Percentiles rank a stretch among this genome's conserved stretches.
Evolutionary conservation across 1,140 invertebrate genomes (phyloP).

Genomic region (Drosophila aff.): DNA sequence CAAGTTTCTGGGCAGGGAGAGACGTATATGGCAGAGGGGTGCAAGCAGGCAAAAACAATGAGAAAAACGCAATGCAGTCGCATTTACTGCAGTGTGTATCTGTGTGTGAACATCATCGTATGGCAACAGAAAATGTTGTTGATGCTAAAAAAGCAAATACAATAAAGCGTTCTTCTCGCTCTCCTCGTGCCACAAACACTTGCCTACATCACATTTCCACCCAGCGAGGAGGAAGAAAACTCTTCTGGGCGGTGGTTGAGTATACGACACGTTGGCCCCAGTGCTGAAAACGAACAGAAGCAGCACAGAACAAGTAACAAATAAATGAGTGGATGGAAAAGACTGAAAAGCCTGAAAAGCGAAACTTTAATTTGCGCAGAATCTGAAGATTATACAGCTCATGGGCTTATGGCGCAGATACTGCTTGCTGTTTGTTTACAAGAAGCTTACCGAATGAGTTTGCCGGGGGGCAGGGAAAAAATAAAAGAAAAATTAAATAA

Average conservation of each 20-base stretch:
- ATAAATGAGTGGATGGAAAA: slow-evolving; percentile 16
- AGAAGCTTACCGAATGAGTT: slow-evolving; percentile 36
- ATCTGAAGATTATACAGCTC: slow-evolving; percentile 35
- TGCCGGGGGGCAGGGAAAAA: background rate
- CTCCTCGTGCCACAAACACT: slow-evolving; percentile 38
- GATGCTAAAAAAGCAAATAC: slow-evolving; percentile 73
- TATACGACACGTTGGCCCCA: slow-evolving; percentile 67
- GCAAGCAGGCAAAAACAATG: slow-evolving; percentile 66
- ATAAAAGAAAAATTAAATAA: background rate
- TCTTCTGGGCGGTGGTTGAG: slow-evolving; percentile 62
- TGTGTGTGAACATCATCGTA: slow-evolving; percentile 46
- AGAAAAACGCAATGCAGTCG: slow-evolving; percentile 76
- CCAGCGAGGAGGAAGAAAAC: slow-evolving; percentile 44
- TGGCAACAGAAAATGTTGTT: slow-evolving; percentile 72
- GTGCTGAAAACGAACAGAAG: background rate
- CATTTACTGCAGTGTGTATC: slow-evolving; percentile 39
- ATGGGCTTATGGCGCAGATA: slow-evolving; percentile 27
- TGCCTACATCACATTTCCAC: slow-evolving; percentile 37
- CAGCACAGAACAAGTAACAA: slow-evolving; percentile 16
- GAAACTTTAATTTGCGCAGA: slow-evolving; percentile 49
- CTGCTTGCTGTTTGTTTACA: slow-evolving; percentile 29
- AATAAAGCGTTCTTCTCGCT: slow-evolving; percentile 61
- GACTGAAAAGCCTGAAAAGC: slow-evolving; percentile 18
- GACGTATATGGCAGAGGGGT: background rate
- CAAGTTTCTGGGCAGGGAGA: slow-evolving; percentile 55